Conservation (phyloP, 2,113 vertebrate genomes). For the Lycaon pictus region DNA sequence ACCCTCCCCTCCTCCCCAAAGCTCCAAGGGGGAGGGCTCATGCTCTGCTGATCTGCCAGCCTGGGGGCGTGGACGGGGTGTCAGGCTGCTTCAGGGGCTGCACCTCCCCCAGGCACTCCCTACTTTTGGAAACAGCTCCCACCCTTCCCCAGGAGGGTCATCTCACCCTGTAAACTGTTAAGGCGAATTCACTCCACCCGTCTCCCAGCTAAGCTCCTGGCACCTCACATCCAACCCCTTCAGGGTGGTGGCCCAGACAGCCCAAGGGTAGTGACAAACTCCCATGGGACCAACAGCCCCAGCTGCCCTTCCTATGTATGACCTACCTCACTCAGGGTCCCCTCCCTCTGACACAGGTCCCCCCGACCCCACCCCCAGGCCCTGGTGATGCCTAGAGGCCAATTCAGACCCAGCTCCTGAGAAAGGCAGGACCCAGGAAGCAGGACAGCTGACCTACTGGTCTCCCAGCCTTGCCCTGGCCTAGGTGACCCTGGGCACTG, state of each 20-base stretch:
- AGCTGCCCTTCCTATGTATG: rapidly evolving
- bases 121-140: background rate
- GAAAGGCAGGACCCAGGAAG: background rate
- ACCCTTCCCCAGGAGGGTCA: too few relatives aligned
- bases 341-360: background rate
- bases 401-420: background rate
- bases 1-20: constrained; percentile 16
- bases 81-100: background rate
- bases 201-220: background rate
- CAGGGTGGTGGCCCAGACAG: background rate
- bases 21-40: constrained; percentile 41
- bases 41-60: background rate
- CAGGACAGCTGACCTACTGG: rapidly evolving
- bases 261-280: rapidly evolving
- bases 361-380: too few relatives aligned
- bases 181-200: background rate
- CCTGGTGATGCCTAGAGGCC: background rate
- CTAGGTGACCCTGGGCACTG: background rate
- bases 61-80: background rate
- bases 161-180: background rate
- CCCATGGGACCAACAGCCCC: rapidly evolving
- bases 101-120: background rate
- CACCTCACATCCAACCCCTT: background rate
- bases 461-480: background rate
- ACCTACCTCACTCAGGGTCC: background rate